phyloP scores from a whole-genome alignment of 2,113 vertebrate species.

The Syngnathus floridae region DNA sequence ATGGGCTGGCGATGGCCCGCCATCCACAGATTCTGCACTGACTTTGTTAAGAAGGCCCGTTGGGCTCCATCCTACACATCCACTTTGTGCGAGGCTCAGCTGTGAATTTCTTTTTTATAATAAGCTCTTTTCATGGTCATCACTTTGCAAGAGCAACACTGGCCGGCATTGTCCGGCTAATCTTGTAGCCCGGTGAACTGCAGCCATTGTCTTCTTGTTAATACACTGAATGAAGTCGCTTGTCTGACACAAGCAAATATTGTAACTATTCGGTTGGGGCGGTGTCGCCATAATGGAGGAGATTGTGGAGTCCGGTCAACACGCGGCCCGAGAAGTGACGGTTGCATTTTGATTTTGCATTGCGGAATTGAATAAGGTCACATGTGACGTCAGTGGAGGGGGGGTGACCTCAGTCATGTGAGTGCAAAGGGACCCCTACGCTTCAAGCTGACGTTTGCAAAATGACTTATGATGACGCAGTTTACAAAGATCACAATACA shows the following conservation, averaged over 20 bases:
- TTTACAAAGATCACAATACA: slow-evolving; percentile 1
- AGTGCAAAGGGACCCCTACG: slow-evolving; percentile 25
- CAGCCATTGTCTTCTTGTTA: slow-evolving; percentile 62
- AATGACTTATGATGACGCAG: slow-evolving; percentile 13
- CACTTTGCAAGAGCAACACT: slow-evolving; percentile 60
- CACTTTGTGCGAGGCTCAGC: slow-evolving; percentile 51
- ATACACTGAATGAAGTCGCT: slow-evolving; percentile 65
- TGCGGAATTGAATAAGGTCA: slow-evolving; percentile 36
- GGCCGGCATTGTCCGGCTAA: slow-evolving; percentile 56
- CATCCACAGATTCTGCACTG: background rate
- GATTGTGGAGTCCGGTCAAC: slow-evolving; percentile 35
- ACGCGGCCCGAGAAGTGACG: background rate
- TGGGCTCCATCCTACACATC: slow-evolving; percentile 33
- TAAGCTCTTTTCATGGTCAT: slow-evolving; percentile 54
- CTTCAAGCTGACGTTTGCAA: slow-evolving; percentile 20
- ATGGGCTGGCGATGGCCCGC: background rate
- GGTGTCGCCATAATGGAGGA: slow-evolving; percentile 38
- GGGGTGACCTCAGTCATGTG: slow-evolving; percentile 36
- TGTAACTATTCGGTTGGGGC: slow-evolving; percentile 63
- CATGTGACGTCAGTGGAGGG: slow-evolving; percentile 28
- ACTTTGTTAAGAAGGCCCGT: slow-evolving; percentile 9
- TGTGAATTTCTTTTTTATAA: slow-evolving; percentile 37
- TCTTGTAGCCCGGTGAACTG: slow-evolving; percentile 59
- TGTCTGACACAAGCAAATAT: slow-evolving; percentile 69
- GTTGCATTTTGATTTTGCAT: slow-evolving; percentile 9